These are phyloP conservation scores for Neoscelio sp. DNA, from an alignment of 2,888 invertebrate species.

Conservation along the genomic window DNA sequence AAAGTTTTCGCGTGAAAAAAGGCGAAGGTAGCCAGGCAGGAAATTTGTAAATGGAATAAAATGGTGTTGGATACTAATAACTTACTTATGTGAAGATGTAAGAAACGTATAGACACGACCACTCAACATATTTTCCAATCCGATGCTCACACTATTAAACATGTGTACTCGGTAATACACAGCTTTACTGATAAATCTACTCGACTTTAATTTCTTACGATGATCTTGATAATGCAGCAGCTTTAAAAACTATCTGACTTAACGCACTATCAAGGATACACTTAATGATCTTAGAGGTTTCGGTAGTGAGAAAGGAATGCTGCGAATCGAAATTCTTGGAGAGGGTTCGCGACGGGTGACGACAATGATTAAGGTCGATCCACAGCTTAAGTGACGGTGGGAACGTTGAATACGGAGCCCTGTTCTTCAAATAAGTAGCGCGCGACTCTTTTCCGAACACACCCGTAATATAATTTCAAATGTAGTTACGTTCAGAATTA, in stretches of 20 bases:
- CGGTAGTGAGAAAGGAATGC: constrained; percentile 17
- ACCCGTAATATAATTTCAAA: no score
- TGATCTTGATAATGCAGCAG: constrained; percentile 26
- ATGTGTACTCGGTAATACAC: not conserved
- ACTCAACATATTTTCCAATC: constrained; percentile 76
- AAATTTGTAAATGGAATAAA: constrained; percentile 16
- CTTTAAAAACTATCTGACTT: constrained; percentile 51
- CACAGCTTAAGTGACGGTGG: no score
- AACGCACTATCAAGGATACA: constrained; percentile 52
- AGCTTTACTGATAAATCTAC: constrained; percentile 1
- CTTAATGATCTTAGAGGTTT: constrained; percentile 52
- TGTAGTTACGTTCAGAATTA: no score
- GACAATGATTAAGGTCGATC: no score
- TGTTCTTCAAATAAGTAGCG: no score
- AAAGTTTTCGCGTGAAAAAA: not conserved
- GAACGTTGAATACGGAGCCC: no score
- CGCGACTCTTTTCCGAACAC: no score
- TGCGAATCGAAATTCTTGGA: no score
- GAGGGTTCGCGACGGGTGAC: no score
- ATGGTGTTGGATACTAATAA: constrained; percentile 55
- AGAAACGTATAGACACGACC: constrained; percentile 79
- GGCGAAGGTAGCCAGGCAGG: no score
- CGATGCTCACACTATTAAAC: constrained; percentile 19
- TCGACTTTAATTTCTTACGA: constrained; percentile 25
- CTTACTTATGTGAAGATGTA: constrained; percentile 81